Evolutionary conservation across 2,888 invertebrate genomes (phyloP), one percentile per base, ranked within the genome.

Genomic region (Sthenelais limicola): DNA sequence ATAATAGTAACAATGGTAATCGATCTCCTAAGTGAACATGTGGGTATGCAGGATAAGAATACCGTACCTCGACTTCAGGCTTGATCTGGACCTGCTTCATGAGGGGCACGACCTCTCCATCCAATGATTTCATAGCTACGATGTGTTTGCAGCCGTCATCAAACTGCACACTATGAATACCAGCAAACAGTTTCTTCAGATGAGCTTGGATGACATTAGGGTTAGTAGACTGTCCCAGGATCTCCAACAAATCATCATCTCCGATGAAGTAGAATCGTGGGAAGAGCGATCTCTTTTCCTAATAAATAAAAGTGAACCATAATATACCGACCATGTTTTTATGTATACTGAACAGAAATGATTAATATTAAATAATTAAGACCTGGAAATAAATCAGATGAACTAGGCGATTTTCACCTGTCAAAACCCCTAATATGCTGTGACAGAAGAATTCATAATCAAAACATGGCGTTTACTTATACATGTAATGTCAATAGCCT

Each of bases 221-320:
- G 81, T 95, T 95, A 0, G 94, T 92, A 0, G 95, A 93, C 89
- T 97, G 97, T 0, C 97, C 97, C 15, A 99, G 91, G 75, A 99
- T 92, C 90, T 99, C 98, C 73, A 99, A 89, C 71, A 99, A 90
- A 88, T 99, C 99, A 84, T 99, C 99, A 85, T 99, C 98, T 74
- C 97, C 97, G 77, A 99, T 90, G 87, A 99, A 99, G 86, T 98
- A 96, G 81, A 99, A 94, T 74, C 99, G 91, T 7, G 99, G 97
- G 89, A 99, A 99, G 66, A 92, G 91, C 0, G 94, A 92, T 49
- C 99, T 91, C 88, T 98, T 99, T 80, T 96, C 95, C 95, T 97
- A 87, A 5, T 43, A 28, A 3, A 32, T 4, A 56, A 51, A 51
- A n/a, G n/a, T n/a, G n/a, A n/a, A n/a, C n/a, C n/a, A n/a, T n/a